phyloP scores from a whole-genome alignment of 2,113 vertebrate genomes.

The Pyxicephalus adspersus region DNA sequence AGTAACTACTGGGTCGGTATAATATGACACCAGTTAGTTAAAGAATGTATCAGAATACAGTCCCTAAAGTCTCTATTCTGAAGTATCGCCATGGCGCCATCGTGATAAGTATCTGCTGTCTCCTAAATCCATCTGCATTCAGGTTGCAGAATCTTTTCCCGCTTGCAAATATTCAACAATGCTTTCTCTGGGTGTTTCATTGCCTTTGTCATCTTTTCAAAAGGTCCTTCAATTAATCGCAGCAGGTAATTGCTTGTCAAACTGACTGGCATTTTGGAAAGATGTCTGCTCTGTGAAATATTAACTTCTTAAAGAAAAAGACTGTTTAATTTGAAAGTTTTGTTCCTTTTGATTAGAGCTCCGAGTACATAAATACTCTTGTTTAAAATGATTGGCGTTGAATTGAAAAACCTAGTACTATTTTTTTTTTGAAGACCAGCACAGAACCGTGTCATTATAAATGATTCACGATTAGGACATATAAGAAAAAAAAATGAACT shows the following conservation, averaged over 20 bases:
- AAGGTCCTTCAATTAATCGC: constrained; percentile 53
- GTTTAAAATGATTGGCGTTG: constrained; percentile 52
- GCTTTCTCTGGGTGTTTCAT: constrained; percentile 33
- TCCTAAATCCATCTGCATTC: neutral
- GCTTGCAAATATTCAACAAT: constrained; percentile 7
- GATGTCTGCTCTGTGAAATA: constrained; percentile 41
- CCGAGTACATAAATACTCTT: constrained; percentile 50
- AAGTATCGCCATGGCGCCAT: too few relatives aligned
- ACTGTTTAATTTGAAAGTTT: constrained; percentile 49
- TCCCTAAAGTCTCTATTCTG: too few relatives aligned
- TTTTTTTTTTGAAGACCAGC: constrained; percentile 12
- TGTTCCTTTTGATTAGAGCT: constrained; percentile 43
- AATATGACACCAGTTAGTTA: too few relatives aligned
- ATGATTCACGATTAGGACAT: neutral
- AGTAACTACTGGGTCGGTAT: too few relatives aligned
- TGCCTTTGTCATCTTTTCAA: constrained; percentile 35
- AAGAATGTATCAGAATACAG: too few relatives aligned
- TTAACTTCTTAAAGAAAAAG: constrained; percentile 44
- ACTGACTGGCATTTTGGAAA: constrained; percentile 49
- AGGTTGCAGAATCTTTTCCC: neutral
- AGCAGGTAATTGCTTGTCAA: constrained; percentile 55
- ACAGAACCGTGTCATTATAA: neutral
- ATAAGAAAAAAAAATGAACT: neutral
- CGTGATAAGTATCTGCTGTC: too few relatives aligned
- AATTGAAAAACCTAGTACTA: neutral